Percentiles rank a stretch among this genome's conserved stretches.
These are phyloP conservation scores for Furnarius figulus DNA, from an alignment of 2,113 vertebrate genomes.

Conservation along the genomic window DNA sequence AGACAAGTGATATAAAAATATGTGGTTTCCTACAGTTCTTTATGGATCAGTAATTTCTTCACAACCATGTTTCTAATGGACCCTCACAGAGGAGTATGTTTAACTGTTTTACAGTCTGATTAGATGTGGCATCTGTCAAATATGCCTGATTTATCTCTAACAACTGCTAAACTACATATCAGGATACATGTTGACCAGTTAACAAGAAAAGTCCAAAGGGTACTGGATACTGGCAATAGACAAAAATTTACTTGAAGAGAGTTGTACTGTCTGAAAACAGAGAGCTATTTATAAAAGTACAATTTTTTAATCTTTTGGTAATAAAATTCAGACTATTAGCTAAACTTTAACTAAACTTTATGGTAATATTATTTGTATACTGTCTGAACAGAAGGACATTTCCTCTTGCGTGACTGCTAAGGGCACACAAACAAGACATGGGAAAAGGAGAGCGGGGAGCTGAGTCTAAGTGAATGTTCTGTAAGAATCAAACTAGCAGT, in stretches of 20 bases:
- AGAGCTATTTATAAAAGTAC: background rate
- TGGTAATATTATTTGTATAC: background rate
- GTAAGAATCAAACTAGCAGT: background rate
- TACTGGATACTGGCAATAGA: background rate
- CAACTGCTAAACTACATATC: background rate
- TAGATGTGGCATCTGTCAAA: conserved; percentile 49
- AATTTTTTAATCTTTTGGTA: background rate
- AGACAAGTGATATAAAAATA: background rate
- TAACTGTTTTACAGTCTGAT: conserved; percentile 43
- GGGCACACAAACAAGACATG: background rate
- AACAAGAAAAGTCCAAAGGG: background rate
- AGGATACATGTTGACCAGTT: background rate
- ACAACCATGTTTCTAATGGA: background rate
- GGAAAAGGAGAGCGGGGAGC: background rate
- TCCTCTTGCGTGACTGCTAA: background rate
- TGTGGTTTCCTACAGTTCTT: background rate
- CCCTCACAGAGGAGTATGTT: background rate
- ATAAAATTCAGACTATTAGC: background rate
- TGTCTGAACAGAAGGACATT: background rate
- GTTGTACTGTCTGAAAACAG: background rate
- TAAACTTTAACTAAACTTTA: background rate
- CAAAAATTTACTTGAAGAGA: background rate
- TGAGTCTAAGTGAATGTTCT: background rate
- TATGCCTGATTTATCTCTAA: background rate
- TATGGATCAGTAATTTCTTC: conserved; percentile 46